Evolutionary conservation across 2,797 vertebrate species (phyloP).

Genomic region (Artibeus lituratus): DNA sequence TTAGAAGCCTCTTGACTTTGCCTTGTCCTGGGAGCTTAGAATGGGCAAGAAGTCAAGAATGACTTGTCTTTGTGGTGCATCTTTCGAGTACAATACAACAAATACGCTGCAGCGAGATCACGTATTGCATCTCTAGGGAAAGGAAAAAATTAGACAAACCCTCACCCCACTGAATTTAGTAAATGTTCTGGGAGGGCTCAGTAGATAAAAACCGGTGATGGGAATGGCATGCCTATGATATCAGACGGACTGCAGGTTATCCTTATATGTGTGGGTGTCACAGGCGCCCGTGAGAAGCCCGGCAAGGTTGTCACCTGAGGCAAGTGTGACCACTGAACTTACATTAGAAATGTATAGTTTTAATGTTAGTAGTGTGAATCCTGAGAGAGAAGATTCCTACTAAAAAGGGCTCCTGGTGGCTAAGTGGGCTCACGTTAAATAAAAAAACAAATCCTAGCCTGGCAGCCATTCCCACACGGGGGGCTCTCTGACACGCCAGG

Average conservation of each 20-base stretch:
- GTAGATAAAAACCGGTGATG: background rate
- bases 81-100: background rate
- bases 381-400: background rate
- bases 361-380: background rate
- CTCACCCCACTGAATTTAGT: background rate
- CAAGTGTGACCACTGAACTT: background rate
- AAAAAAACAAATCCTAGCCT: background rate
- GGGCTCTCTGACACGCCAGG: background rate
- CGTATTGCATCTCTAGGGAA: background rate
- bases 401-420: background rate
- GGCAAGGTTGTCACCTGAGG: background rate
- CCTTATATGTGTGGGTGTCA: background rate
- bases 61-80: constrained; percentile 44
- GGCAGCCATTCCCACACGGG: background rate
- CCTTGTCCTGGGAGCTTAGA: constrained; percentile 29
- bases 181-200: background rate
- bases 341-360: constrained; percentile 29
- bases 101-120: background rate
- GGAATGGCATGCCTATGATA: background rate
- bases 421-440: background rate
- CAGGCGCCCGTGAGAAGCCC: background rate
- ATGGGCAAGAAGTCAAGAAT: constrained; percentile 59
- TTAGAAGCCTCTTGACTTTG: constrained; percentile 47
- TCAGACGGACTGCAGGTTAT: background rate
- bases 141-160: background rate